Percentiles rank a stretch among this genome's conserved stretches.
Evolutionary conservation across 2,113 vertebrate species (phyloP).

Genomic region (Hassar affinis): DNA sequence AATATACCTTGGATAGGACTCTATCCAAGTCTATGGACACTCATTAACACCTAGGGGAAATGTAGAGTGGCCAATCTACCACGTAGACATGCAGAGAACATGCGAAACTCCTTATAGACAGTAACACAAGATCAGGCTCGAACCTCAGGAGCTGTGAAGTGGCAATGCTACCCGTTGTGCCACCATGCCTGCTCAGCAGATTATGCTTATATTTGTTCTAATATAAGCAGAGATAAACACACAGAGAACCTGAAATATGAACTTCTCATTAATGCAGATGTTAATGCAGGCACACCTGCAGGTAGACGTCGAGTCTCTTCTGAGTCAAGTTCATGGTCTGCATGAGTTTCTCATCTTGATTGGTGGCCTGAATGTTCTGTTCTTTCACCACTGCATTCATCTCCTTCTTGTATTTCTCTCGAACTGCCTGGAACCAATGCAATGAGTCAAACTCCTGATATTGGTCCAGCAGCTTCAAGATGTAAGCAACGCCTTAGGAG

Average conservation of each 20-base stretch:
- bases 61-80: background rate
- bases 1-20: background rate
- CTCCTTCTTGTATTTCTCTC: conserved; percentile 94
- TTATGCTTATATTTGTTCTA: background rate
- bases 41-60: background rate
- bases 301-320: conserved; percentile 90
- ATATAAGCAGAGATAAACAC: background rate
- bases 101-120: background rate
- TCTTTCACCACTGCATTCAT: conserved; percentile 91
- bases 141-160: background rate
- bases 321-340: conserved; percentile 99
- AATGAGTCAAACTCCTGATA: conserved; percentile 98
- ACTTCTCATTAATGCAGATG: background rate
- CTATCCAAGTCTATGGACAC: too few species aligned
- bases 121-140: background rate
- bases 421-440: conserved; percentile 97
- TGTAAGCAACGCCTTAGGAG: conserved; percentile 90
- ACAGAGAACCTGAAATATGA: background rate
- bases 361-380: conserved; percentile 84
- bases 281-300: conserved; percentile 84
- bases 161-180: background rate
- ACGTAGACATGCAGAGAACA: background rate
- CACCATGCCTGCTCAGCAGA: background rate
- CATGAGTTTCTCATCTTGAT: conserved; percentile 93
- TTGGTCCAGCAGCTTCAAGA: conserved; percentile 96